These are phyloP conservation scores for Perizoma flavofasciatum DNA, from an alignment of 2,888 invertebrate genomes.

Conservation along the genomic window DNA sequence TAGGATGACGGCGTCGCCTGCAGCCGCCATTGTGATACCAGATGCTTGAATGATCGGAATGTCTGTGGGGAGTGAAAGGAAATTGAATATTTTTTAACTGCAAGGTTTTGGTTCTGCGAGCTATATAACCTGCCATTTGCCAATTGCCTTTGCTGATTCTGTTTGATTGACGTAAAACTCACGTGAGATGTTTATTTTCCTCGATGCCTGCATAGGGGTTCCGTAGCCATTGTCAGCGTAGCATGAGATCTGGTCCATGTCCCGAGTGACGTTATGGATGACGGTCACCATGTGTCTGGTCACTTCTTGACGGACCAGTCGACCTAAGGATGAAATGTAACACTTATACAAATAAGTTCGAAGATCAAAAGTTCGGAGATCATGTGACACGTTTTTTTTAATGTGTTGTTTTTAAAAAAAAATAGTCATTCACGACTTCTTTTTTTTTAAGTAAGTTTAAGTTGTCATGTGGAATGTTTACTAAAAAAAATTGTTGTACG, in stretches of 20 bases:
- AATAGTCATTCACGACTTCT: no score
- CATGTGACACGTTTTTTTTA: no score
- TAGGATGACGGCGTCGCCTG: slow-evolving; percentile 89
- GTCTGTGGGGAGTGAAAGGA: slow-evolving; percentile 73
- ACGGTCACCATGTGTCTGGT: slow-evolving; percentile 94
- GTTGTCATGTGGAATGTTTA: no score
- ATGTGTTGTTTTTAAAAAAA: no score
- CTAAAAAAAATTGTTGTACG: no score
- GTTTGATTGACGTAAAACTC: slow-evolving; percentile 59
- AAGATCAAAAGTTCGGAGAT: no score
- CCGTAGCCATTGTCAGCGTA: slow-evolving; percentile 95
- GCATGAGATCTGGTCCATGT: slow-evolving; percentile 94
- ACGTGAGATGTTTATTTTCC: slow-evolving; percentile 92
- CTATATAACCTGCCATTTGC: no score
- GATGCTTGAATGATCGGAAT: slow-evolving; percentile 90
- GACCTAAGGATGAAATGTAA: slow-evolving; percentile 48
- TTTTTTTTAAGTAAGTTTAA: no score
- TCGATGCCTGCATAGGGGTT: slow-evolving; percentile 92
- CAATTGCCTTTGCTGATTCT: no score
- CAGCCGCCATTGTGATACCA: slow-evolving; percentile 89
- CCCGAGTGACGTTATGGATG: slow-evolving; percentile 92
- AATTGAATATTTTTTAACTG: neutral
- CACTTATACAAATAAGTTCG: no score
- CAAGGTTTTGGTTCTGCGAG: no score
- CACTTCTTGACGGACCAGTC: slow-evolving; percentile 91